Conservation (phyloP, 2,888 invertebrate species). For the Steinernema hermaphroditum region DNA sequence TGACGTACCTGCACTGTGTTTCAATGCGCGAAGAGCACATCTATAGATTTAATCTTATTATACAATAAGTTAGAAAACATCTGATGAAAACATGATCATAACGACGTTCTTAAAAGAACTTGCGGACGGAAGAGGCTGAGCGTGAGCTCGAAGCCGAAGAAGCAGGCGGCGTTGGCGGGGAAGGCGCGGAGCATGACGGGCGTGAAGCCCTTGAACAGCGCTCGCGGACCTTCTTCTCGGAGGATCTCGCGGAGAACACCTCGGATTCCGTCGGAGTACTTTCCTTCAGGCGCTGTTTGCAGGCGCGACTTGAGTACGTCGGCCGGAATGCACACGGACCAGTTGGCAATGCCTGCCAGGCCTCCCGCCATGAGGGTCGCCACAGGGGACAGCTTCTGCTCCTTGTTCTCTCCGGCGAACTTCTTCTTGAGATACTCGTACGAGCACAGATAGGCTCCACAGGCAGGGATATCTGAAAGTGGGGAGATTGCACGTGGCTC, state of each 20-base stretch:
- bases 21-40: too few species aligned
- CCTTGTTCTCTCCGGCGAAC: slow-evolving; percentile 71
- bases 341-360: slow-evolving; percentile 92
- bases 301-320: slow-evolving; percentile 97
- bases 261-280: slow-evolving; percentile 85
- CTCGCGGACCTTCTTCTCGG: slow-evolving; percentile 83
- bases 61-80: slow-evolving; percentile 6
- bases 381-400: slow-evolving; percentile 59
- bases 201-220: slow-evolving; percentile 89
- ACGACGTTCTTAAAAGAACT: slow-evolving; percentile 13
- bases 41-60: neutral
- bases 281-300: slow-evolving; percentile 95
- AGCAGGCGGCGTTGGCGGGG: slow-evolving; percentile 98
- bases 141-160: slow-evolving; percentile 90
- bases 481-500: too few species aligned
- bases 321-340: slow-evolving; percentile 91
- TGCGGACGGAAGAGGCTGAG: slow-evolving; percentile 67
- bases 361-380: slow-evolving; percentile 84
- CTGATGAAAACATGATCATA: neutral
- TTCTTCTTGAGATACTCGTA: slow-evolving; percentile 87
- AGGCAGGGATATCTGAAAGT: slow-evolving; percentile 91
- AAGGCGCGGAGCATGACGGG: slow-evolving; percentile 97
- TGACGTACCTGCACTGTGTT: too few species aligned
- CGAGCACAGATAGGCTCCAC: slow-evolving; percentile 94
- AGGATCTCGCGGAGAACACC: slow-evolving; percentile 86